phyloP scores from a whole-genome alignment of 2,888 invertebrate species.

The Caenorhabditis angaria region DNA sequence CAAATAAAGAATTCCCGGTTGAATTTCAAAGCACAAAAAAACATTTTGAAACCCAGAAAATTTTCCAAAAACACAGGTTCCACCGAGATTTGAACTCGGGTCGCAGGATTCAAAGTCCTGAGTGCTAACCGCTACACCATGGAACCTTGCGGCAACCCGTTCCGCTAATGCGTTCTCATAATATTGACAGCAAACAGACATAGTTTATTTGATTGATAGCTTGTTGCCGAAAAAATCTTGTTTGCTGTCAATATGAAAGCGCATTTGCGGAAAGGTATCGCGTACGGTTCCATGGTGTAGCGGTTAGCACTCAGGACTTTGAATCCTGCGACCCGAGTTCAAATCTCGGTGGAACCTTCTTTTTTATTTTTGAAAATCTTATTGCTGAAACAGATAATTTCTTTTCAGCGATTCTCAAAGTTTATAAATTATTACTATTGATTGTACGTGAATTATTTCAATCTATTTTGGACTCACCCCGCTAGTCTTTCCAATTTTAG shows the following conservation, averaged over 20 bases:
- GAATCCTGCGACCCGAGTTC: conserved; percentile 60
- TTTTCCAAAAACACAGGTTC: conserved; percentile 43
- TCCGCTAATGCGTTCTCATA: neutral
- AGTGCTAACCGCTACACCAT: conserved; percentile 64
- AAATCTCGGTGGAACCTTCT: conserved; percentile 61
- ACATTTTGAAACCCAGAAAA: neutral
- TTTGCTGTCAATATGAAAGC: neutral
- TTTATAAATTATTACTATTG: too few species aligned
- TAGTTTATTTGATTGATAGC: neutral
- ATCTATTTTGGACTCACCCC: neutral
- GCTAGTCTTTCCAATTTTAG: conserved; percentile 41
- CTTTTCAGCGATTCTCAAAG: too few species aligned
- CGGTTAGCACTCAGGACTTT: conserved; percentile 62
- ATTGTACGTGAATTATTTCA: neutral
- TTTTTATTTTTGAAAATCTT: conserved; percentile 21
- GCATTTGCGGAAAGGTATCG: neutral
- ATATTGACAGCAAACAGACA: neutral
- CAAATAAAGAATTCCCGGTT: too few species aligned
- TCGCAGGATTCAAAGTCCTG: conserved; percentile 63
- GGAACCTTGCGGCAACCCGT: conserved; percentile 27
- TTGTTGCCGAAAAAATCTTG: neutral
- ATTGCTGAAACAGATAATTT: too few species aligned
- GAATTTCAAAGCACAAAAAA: conserved; percentile 4
- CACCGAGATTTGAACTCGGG: conserved; percentile 62
- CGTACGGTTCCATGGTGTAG: conserved; percentile 55